Conservation (phyloP, 2,113 vertebrate species). For the Daboia siamensis region DNA sequence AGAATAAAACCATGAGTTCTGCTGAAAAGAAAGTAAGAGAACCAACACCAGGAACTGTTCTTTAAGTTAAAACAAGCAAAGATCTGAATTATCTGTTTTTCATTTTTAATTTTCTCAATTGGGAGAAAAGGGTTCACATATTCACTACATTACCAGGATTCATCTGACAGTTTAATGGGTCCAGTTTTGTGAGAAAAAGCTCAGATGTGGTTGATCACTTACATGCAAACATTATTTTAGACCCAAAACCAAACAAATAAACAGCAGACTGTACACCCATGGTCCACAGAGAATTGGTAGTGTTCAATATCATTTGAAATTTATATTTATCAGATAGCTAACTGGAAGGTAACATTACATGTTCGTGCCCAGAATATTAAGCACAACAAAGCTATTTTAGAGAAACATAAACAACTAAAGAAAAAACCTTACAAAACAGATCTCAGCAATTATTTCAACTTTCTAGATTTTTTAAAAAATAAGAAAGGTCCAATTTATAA, state of each 20-base stretch:
- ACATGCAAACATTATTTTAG: background rate
- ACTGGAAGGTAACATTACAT: background rate
- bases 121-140: background rate
- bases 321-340: background rate
- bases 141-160: background rate
- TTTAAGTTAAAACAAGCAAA: background rate
- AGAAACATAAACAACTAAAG: background rate
- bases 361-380: background rate
- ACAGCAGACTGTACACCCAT: background rate
- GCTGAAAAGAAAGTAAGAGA: background rate
- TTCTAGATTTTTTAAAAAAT: background rate
- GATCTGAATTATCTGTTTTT: background rate
- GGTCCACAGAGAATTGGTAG: background rate
- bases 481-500: background rate
- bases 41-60: background rate
- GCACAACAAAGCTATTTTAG: background rate
- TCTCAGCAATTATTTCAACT: background rate
- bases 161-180: background rate
- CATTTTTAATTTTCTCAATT: background rate
- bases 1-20: background rate
- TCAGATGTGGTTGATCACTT: background rate
- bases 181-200: background rate
- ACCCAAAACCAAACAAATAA: background rate
- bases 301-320: background rate
- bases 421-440: background rate